These are phyloP conservation scores for Percopsis omiscomaycus DNA, from an alignment of 2,797 vertebrate genomes.

Conservation along the genomic window DNA sequence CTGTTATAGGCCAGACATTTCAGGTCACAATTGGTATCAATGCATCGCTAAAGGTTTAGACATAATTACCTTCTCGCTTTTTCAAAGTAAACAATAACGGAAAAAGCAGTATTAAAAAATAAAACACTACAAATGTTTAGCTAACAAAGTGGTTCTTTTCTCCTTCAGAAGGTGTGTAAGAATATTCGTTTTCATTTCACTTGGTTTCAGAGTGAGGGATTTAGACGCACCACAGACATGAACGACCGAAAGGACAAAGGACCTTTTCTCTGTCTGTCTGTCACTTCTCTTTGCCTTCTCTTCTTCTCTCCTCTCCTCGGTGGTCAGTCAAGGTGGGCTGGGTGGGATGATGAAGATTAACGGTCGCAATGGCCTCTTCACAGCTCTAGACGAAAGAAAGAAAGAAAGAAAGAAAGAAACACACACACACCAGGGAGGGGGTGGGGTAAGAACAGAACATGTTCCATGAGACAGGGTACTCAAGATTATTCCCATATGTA, in stretches of 20 bases:
- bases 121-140: conserved; percentile 71
- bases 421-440: no score
- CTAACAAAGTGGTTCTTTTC: conserved; percentile 75
- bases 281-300: conserved; percentile 9
- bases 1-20: not conserved
- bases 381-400: conserved; percentile 53
- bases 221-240: conserved; percentile 59
- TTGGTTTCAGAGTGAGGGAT: conserved; percentile 54
- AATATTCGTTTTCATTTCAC: conserved; percentile 30
- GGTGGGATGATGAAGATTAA: conserved; percentile 42
- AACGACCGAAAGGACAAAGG: conserved; percentile 45
- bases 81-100: conserved; percentile 53
- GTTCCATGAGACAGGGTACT: no score
- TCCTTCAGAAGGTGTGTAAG: conserved; percentile 44
- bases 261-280: conserved; percentile 28
- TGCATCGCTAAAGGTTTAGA: conserved; percentile 50
- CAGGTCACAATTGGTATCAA: conserved; percentile 31
- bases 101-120: conserved; percentile 59
- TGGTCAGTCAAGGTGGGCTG: conserved; percentile 45
- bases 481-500: no score
- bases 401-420: not conserved
- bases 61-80: conserved; percentile 34
- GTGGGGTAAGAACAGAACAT: no score
- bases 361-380: conserved; percentile 52
- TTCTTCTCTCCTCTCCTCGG: conserved; percentile 39